A percentile compares a stretch with the other conserved stretches of the same genome.
Conservation (phyloP, 2,113 vertebrate species). For the Neoarius graeffei region DNA sequence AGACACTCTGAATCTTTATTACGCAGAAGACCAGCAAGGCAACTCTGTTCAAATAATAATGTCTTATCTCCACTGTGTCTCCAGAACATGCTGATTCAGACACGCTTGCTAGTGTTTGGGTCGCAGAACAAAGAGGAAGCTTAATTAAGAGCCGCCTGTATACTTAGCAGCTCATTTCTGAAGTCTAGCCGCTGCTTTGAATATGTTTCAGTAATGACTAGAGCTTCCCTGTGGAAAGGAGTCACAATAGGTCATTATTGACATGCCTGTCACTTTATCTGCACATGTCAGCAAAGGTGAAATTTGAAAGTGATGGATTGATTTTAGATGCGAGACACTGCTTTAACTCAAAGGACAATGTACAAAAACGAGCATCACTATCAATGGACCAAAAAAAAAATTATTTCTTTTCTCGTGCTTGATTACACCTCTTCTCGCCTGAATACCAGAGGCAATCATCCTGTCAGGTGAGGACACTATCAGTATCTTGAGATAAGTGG, state of each 20-base stretch:
- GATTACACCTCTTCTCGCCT: not conserved
- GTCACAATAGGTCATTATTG: conserved; percentile 63
- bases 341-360: not conserved
- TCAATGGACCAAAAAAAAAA: not conserved
- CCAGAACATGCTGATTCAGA: conserved; percentile 37
- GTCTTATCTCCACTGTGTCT: conserved; percentile 21
- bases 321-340: conserved; percentile 49
- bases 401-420: not conserved
- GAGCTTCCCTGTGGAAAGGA: conserved; percentile 46
- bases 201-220: conserved; percentile 52
- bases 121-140: conserved; percentile 54
- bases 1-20: conserved; percentile 26
- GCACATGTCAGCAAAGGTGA: conserved; percentile 60
- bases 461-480: not conserved
- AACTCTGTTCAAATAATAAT: conserved; percentile 27
- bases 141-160: conserved; percentile 46
- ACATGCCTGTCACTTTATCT: conserved; percentile 61
- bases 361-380: not conserved
- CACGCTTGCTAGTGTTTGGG: conserved; percentile 46
- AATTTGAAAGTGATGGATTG: conserved; percentile 59
- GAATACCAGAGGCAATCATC: not conserved
- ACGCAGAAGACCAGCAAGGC: conserved; percentile 33
- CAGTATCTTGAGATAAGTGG: not conserved
- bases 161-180: conserved; percentile 56
- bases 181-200: conserved; percentile 44